Percentiles rank a stretch among this genome's conserved stretches.
Conservation (phyloP, 37 sponge, comb jelly and placozoan genomes). For the Aphrocallistes beatrix region DNA sequence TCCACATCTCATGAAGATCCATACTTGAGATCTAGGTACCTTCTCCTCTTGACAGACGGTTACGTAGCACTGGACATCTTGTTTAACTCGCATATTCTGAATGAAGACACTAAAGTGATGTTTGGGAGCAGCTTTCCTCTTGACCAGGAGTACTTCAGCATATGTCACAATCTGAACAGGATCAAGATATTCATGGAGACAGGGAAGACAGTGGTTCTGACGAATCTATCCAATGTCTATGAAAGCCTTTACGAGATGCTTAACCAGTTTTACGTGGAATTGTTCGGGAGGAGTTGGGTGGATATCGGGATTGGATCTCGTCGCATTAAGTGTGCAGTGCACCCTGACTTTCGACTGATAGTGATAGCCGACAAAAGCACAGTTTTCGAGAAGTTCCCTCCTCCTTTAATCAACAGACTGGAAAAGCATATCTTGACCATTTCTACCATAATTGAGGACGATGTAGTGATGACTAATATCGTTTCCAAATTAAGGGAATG, state of each 20-base stretch:
- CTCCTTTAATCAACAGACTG: not conserved
- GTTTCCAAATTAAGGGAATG: not conserved
- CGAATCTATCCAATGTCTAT: not conserved
- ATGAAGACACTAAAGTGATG: not conserved
- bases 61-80: not conserved
- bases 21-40: not conserved
- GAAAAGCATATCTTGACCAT: not conserved
- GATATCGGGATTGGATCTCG: not conserved
- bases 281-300: not conserved
- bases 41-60: not conserved
- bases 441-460: not conserved
- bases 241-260: not conserved
- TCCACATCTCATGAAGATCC: too few relatives aligned
- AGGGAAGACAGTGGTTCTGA: not conserved
- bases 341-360: not conserved
- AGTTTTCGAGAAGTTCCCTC: not conserved
- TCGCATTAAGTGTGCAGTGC: not conserved
- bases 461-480: not conserved
- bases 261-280: not conserved
- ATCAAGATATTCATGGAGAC: not conserved
- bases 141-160: not conserved
- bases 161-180: not conserved
- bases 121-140: constrained; percentile 3
- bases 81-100: not conserved
- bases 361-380: constrained; percentile 9